Evolutionary conservation across 35 echinoderm and acorn worm genomes (phyloP).

Genomic region (Nesometra sesokonis): DNA sequence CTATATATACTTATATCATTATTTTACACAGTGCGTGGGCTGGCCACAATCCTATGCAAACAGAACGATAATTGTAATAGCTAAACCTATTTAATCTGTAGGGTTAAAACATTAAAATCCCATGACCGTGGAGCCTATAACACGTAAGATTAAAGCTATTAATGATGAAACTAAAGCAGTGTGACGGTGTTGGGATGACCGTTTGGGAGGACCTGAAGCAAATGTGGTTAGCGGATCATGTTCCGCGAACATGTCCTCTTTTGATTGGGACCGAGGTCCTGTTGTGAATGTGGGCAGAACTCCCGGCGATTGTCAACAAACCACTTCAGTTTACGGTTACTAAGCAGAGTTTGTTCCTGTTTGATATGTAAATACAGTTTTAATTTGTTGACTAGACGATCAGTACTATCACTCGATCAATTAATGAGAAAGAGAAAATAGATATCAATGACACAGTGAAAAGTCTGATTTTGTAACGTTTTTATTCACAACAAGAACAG

Average conservation of each 20-base stretch:
- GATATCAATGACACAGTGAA: neutral
- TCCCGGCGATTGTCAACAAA: neutral
- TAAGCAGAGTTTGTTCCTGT: neutral
- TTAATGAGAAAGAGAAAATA: neutral
- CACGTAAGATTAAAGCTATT: neutral
- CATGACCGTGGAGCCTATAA: neutral
- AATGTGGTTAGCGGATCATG: neutral
- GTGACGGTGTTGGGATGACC: neutral
- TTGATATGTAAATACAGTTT: neutral
- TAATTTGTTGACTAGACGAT: neutral
- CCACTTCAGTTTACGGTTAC: neutral
- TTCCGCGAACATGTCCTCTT: neutral
- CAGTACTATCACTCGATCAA: neutral
- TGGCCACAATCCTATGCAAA: too few relatives aligned
- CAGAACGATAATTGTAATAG: too few relatives aligned
- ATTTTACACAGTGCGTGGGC: too few relatives aligned
- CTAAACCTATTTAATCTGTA: too few relatives aligned
- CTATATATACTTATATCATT: too few relatives aligned
- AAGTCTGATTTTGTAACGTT: neutral
- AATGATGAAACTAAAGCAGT: neutral
- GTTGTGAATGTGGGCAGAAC: neutral
- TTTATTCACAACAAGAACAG: neutral
- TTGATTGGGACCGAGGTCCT: neutral
- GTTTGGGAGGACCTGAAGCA: neutral
- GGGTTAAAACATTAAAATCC: too few relatives aligned